Conservation (phyloP, 2,797 vertebrate species). For the Helostoma temminkii region DNA sequence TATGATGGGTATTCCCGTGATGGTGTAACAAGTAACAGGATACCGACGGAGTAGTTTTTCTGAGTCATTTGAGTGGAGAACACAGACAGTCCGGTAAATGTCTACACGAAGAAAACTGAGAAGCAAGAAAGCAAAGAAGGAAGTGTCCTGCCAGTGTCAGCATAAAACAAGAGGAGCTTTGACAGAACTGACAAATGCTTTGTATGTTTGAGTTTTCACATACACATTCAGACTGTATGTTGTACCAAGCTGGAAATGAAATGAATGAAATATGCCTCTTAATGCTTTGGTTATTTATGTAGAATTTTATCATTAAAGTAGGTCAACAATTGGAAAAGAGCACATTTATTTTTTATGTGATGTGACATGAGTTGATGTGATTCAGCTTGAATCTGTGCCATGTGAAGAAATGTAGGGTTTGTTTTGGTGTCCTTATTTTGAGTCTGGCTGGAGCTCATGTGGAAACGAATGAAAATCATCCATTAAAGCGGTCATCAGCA, state of each 20-base stretch:
- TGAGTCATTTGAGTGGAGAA: constrained; percentile 16
- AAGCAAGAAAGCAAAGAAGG: background rate
- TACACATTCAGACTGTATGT: constrained; percentile 17
- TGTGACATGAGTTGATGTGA: constrained; percentile 46
- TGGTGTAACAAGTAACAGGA: constrained; percentile 19
- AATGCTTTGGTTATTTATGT: constrained; percentile 56
- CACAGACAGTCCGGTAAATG: background rate
- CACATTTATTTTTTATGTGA: constrained; percentile 51
- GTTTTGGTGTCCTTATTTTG: constrained; percentile 31
- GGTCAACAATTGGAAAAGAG: constrained; percentile 61
- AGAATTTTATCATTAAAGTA: constrained; percentile 59
- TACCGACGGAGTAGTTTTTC: constrained; percentile 17
- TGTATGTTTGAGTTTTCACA: constrained; percentile 9
- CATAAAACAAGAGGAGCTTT: constrained; percentile 31
- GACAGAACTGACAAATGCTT: constrained; percentile 35
- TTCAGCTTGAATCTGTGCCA: constrained; percentile 49
- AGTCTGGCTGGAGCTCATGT: constrained; percentile 19
- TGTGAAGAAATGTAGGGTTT: constrained; percentile 23
- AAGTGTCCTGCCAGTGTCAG: constrained; percentile 12
- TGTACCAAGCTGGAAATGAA: constrained; percentile 33
- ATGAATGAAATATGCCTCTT: constrained; percentile 50
- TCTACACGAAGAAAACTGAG: background rate
- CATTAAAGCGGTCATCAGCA: constrained; percentile 3
- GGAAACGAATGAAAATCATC: constrained; percentile 28
- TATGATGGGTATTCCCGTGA: constrained; percentile 37